These are phyloP conservation scores for Euura lappo DNA, from an alignment of 1,140 invertebrate genomes.

Conservation along the genomic window DNA sequence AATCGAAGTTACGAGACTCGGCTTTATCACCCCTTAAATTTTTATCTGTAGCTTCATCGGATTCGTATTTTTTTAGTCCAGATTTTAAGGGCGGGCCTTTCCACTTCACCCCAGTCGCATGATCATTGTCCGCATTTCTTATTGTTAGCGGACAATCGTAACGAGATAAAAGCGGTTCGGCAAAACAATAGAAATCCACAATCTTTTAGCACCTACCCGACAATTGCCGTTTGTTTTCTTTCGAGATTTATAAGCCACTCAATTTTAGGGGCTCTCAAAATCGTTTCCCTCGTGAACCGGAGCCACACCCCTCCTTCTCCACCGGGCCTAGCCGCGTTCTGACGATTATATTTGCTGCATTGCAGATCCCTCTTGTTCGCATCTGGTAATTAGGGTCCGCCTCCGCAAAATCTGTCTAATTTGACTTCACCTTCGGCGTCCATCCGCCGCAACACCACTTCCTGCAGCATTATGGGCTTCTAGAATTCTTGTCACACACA, in stretches of 20 bases:
- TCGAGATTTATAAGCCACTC: background rate
- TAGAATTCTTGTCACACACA: background rate
- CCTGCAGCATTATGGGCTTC: background rate
- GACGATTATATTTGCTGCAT: background rate
- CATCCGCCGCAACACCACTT: background rate
- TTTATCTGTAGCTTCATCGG: constrained; percentile 1
- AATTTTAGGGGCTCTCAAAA: background rate
- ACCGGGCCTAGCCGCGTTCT: no score
- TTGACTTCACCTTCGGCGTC: background rate
- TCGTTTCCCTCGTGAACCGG: background rate
- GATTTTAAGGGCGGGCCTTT: no score
- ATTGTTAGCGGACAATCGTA: no score
- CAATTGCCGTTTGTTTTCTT: background rate
- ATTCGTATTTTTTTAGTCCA: background rate
- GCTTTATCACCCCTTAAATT: constrained; percentile 3
- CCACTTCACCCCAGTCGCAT: no score
- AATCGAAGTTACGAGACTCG: background rate
- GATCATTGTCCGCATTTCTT: no score
- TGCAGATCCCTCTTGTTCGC: background rate
- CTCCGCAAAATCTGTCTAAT: background rate
- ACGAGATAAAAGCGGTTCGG: no score
- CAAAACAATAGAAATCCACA: background rate
- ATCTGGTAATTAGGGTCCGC: background rate
- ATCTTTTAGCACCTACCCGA: no score
- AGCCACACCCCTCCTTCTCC: no score